A percentile compares a stretch with the other conserved stretches of the same genome.
Conservation (phyloP, 2,797 vertebrate genomes). For the Esox masquinongy region DNA sequence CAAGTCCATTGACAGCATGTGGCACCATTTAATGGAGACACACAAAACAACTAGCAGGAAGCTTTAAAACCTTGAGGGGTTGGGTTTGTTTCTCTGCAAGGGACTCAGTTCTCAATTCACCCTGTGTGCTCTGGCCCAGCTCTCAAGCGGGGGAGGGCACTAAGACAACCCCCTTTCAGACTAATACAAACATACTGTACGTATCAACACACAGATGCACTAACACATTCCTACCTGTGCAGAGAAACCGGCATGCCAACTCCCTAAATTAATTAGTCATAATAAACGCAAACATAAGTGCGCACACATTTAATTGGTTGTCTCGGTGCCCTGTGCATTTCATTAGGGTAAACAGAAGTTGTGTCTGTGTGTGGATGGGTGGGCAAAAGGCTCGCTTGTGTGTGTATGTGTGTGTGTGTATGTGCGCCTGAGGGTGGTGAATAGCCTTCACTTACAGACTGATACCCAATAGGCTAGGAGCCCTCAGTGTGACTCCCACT, state of each 20-base stretch:
- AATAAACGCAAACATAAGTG: slow-evolving; percentile 58
- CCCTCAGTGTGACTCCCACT: slow-evolving; percentile 49
- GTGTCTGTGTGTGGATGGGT: slow-evolving; percentile 28
- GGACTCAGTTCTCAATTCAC: slow-evolving; percentile 52
- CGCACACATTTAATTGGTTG: slow-evolving; percentile 33
- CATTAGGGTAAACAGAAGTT: slow-evolving; percentile 62
- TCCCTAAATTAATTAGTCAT: slow-evolving; percentile 49
- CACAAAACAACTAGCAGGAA: slow-evolving; percentile 75
- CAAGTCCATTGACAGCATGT: slow-evolving; percentile 58
- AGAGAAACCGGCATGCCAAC: slow-evolving; percentile 56
- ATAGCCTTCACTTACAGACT: slow-evolving; percentile 47
- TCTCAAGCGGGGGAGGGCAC: slow-evolving; percentile 7
- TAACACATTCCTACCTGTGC: slow-evolving; percentile 32
- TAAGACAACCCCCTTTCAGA: not conserved
- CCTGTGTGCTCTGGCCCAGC: slow-evolving; percentile 43
- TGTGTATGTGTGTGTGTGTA: not conserved
- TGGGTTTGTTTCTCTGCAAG: slow-evolving; percentile 45
- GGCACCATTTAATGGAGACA: slow-evolving; percentile 66
- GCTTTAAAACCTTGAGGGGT: slow-evolving; percentile 62
- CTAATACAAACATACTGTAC: slow-evolving; percentile 28
- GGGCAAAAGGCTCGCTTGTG: not conserved
- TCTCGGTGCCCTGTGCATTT: slow-evolving; percentile 46
- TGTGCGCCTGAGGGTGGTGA: slow-evolving; percentile 26
- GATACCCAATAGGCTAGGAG: slow-evolving; percentile 40
- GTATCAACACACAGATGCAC: slow-evolving; percentile 8